Evolutionary conservation across 92 coral and sea anemone species (phyloP).

Genomic region (Porites evermanni): DNA sequence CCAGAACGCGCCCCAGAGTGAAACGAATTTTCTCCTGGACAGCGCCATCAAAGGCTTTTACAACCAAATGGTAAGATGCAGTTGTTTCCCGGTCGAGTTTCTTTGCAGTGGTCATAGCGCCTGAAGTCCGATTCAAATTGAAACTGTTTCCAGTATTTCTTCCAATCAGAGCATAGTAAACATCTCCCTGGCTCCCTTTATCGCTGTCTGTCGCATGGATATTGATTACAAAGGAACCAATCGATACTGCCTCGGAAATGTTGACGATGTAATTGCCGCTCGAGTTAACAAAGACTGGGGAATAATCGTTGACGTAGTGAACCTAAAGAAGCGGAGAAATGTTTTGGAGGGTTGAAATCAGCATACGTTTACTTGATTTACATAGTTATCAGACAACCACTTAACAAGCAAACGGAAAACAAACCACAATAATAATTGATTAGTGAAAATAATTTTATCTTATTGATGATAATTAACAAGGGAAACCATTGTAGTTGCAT

Average conservation of each 20-base stretch:
- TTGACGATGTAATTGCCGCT: constrained; percentile 40
- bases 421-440: no score
- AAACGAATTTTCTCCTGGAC: constrained; percentile 72
- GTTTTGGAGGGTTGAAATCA: no score
- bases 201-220: constrained; percentile 84
- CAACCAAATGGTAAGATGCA: constrained; percentile 52
- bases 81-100: constrained; percentile 75
- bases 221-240: constrained; percentile 54
- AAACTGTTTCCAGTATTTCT: constrained; percentile 75
- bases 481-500: no score
- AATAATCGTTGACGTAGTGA: constrained; percentile 73
- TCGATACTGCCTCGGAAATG: constrained; percentile 63
- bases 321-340: constrained; percentile 41
- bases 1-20: constrained; percentile 47
- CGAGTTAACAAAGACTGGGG: constrained; percentile 66
- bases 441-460: no score
- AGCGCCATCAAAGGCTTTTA: constrained; percentile 82
- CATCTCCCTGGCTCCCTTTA: constrained; percentile 80
- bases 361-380: no score
- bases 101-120: constrained; percentile 63
- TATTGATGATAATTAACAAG: no score
- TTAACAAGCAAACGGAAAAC: no score
- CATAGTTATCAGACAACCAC: no score
- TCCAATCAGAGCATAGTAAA: constrained; percentile 58
- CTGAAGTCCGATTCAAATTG: constrained; percentile 69